Conservation (phyloP, 2,888 invertebrate species). For the Scaptomyza parva region DNA sequence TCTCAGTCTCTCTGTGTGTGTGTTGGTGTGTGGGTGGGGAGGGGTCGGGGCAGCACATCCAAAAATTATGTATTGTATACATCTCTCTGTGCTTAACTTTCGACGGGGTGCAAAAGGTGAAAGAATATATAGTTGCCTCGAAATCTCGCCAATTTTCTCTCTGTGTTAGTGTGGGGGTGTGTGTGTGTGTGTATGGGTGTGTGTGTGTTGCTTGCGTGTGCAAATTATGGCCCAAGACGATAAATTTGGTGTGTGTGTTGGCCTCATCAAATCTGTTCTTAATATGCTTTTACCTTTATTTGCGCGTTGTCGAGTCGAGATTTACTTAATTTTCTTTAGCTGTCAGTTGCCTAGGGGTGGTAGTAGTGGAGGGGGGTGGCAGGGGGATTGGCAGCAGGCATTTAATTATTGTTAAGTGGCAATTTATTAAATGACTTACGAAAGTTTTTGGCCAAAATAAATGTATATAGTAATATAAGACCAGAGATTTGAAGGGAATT, state of each 20-base stretch:
- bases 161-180: too few species aligned
- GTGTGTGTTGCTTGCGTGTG: constrained; percentile 27
- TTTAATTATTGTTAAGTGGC: constrained; percentile 14
- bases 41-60: too few species aligned
- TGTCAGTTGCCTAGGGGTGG: too few species aligned
- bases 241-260: constrained; percentile 46
- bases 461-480: neutral
- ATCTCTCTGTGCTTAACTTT: neutral
- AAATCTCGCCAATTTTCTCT: too few species aligned
- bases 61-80: constrained; percentile 8
- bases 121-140: neutral
- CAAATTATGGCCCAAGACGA: constrained; percentile 49
- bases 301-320: too few species aligned
- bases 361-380: neutral
- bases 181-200: too few species aligned
- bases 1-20: too few species aligned
- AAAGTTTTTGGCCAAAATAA: neutral
- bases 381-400: neutral
- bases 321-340: constrained; percentile 7
- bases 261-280: constrained; percentile 59
- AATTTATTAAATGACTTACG: neutral
- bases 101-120: neutral
- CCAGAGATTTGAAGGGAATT: too few species aligned
- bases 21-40: too few species aligned
- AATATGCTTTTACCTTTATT: constrained; percentile 19